Conservation (phyloP, 2,113 vertebrate species). For the Xenopus borealis region DNA sequence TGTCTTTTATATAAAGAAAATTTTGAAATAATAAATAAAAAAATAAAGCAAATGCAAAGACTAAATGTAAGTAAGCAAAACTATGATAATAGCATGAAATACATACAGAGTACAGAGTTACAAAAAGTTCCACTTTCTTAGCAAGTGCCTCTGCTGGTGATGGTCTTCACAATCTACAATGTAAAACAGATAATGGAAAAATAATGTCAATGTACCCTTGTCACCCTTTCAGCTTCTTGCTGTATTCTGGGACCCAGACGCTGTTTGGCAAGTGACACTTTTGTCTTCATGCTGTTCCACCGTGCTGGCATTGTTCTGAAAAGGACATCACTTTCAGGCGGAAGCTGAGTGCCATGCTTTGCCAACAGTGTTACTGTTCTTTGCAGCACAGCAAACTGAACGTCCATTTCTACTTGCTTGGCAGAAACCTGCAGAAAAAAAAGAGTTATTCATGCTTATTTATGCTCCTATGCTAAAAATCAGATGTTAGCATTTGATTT, state of each 20-base stretch:
- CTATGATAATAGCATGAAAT: neutral
- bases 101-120: neutral
- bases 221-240: constrained; percentile 35
- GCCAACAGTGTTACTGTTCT: constrained; percentile 21
- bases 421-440: constrained; percentile 24
- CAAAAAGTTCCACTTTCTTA: constrained; percentile 15
- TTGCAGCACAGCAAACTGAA: constrained; percentile 40
- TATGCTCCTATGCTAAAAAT: too few relatives aligned
- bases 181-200: constrained; percentile 7
- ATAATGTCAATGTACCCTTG: constrained; percentile 11
- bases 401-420: constrained; percentile 41
- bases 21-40: too few relatives aligned
- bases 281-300: constrained; percentile 46
- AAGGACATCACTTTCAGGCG: constrained; percentile 28
- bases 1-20: too few relatives aligned
- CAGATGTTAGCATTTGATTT: too few relatives aligned
- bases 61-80: too few relatives aligned
- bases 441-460: too few relatives aligned
- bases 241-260: constrained; percentile 41
- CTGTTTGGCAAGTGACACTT: constrained; percentile 43
- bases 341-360: constrained; percentile 36
- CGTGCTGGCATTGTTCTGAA: constrained; percentile 37
- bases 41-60: too few relatives aligned
- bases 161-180: neutral
- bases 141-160: neutral